Evolutionary conservation across 2,797 vertebrate genomes (phyloP).

Genomic region (Crax fasciolata): DNA sequence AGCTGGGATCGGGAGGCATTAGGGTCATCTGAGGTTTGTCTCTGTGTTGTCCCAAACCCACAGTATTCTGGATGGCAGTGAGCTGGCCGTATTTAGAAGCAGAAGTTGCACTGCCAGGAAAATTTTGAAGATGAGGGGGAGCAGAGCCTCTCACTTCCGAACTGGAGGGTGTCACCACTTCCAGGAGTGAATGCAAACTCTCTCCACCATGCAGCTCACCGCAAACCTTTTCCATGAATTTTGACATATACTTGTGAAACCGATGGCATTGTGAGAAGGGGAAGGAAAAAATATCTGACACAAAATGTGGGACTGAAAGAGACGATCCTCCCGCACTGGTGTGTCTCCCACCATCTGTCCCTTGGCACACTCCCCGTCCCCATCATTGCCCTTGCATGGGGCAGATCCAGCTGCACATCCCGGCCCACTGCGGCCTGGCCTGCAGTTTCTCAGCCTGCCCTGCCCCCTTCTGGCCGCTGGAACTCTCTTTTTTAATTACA

Average conservation of each 20-base stretch:
- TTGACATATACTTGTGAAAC: not conserved
- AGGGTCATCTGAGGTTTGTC: not conserved
- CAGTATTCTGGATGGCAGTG: not conserved
- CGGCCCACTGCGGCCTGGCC: not conserved
- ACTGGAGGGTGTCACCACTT: not conserved
- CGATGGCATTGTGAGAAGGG: not conserved
- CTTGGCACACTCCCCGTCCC: no score
- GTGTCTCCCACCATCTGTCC: rapidly evolving
- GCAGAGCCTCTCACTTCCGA: not conserved
- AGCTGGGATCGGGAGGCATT: not conserved
- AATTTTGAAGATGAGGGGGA: not conserved
- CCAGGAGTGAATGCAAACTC: not conserved
- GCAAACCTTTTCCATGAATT: rapidly evolving
- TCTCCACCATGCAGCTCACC: not conserved
- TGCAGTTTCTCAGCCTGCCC: not conserved
- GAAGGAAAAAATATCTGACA: not conserved
- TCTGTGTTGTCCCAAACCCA: not conserved
- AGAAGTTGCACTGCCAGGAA: not conserved
- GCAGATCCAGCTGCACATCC: not conserved
- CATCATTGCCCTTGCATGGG: not conserved
- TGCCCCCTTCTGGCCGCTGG: not conserved
- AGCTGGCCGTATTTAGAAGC: not conserved
- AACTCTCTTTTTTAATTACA: not conserved
- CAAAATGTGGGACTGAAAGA: rapidly evolving
- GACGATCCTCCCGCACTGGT: rapidly evolving